Conservation (phyloP, 2,888 invertebrate genomes). For the Ochropleura leucogaster region DNA sequence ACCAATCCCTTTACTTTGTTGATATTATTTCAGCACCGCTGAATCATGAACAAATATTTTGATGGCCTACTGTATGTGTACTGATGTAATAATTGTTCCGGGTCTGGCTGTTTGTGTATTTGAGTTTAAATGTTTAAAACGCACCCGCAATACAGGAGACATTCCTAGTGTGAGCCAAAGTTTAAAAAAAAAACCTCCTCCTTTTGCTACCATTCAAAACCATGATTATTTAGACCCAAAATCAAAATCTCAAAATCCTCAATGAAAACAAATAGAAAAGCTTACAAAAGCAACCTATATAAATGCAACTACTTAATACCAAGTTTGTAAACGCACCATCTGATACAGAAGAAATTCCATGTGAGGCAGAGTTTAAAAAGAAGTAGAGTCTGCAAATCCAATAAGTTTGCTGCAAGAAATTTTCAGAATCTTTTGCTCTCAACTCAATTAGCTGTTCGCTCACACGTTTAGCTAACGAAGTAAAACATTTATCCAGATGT, state of each 20-base stretch:
- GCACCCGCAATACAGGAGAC: no score
- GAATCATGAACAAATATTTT: neutral
- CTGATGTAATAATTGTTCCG: no score
- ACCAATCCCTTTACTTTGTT: neutral
- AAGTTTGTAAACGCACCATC: neutral
- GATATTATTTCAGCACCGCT: neutral
- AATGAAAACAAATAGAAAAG: neutral
- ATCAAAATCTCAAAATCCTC: neutral
- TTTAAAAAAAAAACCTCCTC: no score
- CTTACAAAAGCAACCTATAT: neutral
- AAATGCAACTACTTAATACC: conserved; percentile 1
- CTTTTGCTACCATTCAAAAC: neutral
- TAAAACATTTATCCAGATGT: neutral
- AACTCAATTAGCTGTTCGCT: conserved; percentile 28
- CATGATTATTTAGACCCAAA: neutral
- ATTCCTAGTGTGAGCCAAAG: no score
- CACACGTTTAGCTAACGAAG: conserved; percentile 6
- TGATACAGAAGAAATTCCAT: no score
- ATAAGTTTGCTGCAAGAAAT: conserved; percentile 19
- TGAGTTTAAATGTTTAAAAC: no score
- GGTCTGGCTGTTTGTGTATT: no score
- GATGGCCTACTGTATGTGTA: no score
- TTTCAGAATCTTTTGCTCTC: conserved; percentile 21
- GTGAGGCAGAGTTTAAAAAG: no score
- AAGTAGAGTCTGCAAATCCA: neutral